Evolutionary conservation across 2,797 vertebrate genomes (phyloP).

Genomic region (Okamejei kenojei): DNA sequence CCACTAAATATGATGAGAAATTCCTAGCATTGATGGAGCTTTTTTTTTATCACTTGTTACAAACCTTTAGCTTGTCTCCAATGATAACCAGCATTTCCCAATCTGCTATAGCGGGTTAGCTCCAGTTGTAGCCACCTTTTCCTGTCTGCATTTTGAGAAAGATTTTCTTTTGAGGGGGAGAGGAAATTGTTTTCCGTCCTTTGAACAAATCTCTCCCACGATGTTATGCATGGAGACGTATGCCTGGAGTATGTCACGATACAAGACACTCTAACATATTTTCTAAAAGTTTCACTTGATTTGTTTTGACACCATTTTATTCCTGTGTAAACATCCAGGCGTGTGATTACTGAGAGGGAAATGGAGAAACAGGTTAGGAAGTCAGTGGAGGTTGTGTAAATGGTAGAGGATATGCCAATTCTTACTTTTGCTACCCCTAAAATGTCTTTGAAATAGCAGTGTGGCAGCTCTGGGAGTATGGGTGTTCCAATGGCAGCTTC

Average conservation of each 20-base stretch:
- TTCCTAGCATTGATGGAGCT: not conserved
- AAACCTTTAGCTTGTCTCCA: not conserved
- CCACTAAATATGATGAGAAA: not conserved
- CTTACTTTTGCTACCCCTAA: too few relatives aligned
- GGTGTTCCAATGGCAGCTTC: not conserved
- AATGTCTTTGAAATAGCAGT: not conserved
- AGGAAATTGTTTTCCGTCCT: not conserved
- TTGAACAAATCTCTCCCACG: not conserved
- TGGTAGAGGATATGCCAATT: not conserved
- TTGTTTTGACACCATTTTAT: too few relatives aligned
- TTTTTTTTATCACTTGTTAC: not conserved
- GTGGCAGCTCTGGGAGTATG: not conserved
- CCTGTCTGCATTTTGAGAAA: too few relatives aligned
- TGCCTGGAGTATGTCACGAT: too few relatives aligned
- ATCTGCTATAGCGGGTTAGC: too few relatives aligned
- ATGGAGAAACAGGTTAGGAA: not conserved
- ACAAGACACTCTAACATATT: too few relatives aligned
- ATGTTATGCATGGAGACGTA: not conserved
- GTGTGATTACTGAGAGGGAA: not conserved
- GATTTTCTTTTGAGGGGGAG: too few relatives aligned
- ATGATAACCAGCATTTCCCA: not conserved
- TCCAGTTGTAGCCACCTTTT: too few relatives aligned
- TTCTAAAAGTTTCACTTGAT: too few relatives aligned
- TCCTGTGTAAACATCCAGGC: too few relatives aligned
- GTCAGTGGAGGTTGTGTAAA: not conserved